A percentile compares a stretch with the other conserved stretches of the same genome.
These are phyloP conservation scores for Kradibia gibbosae DNA, from an alignment of 1,140 invertebrate species.

Conservation along the genomic window DNA sequence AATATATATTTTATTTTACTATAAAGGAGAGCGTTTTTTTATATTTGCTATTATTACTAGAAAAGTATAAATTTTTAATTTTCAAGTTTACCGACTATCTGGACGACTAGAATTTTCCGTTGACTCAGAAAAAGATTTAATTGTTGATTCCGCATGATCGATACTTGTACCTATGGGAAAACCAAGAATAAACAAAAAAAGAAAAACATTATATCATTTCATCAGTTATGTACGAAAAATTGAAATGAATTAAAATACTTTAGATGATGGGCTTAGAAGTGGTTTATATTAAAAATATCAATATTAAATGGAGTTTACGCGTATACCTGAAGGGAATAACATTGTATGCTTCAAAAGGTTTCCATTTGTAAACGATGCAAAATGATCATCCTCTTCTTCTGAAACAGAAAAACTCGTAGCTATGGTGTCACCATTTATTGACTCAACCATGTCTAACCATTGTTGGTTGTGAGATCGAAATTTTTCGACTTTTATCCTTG, in stretches of 20 bases:
- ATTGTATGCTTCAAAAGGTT: conserved; percentile 81
- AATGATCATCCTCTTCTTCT: conserved; percentile 74
- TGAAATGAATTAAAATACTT: too few species aligned
- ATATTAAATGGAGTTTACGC: background rate
- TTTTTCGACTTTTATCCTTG: conserved; percentile 93
- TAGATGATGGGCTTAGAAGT: too few species aligned
- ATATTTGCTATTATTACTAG: background rate
- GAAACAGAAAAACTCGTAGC: conserved; percentile 67
- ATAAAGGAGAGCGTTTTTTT: background rate
- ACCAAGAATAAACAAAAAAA: too few species aligned
- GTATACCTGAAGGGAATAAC: conserved; percentile 76
- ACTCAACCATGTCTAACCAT: conserved; percentile 97
- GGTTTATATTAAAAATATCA: conserved; percentile 1
- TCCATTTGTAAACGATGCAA: conserved; percentile 81
- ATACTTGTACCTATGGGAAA: too few species aligned
- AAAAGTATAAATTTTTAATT: conserved; percentile 8
- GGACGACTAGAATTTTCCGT: conserved; percentile 72
- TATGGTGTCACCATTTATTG: conserved; percentile 73
- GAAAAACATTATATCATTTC: too few species aligned
- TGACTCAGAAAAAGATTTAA: conserved; percentile 69
- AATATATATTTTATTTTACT: background rate
- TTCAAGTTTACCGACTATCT: conserved; percentile 68
- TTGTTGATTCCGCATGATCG: conserved; percentile 69
- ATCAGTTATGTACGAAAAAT: too few species aligned
- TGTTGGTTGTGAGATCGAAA: conserved; percentile 97